These are phyloP conservation scores for Hyperopisus bebe DNA, from an alignment of 2,113 vertebrate species.

Conservation along the genomic window DNA sequence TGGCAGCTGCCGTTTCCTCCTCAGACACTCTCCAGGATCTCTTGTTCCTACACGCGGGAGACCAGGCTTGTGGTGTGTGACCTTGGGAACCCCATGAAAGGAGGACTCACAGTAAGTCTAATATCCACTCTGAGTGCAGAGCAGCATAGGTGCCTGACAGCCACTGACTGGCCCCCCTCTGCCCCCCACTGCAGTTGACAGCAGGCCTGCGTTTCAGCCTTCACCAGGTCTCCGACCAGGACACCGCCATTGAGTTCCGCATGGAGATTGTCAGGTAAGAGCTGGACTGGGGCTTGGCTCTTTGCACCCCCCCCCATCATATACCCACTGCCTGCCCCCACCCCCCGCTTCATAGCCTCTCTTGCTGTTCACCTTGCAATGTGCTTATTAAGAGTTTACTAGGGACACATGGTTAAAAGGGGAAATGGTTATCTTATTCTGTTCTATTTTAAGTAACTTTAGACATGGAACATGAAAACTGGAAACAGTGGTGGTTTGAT, in stretches of 20 bases:
- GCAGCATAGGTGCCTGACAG: neutral
- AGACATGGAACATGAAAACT: neutral
- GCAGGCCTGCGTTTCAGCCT: conserved; percentile 70
- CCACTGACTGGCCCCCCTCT: neutral
- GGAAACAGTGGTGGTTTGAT: neutral
- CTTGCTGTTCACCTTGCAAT: neutral
- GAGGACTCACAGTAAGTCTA: conserved; percentile 63
- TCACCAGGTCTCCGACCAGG: conserved; percentile 71
- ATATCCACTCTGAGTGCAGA: neutral
- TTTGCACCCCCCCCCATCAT: neutral
- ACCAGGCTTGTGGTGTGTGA: conserved; percentile 74
- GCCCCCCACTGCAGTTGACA: conserved; percentile 44
- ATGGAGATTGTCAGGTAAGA: conserved; percentile 67
- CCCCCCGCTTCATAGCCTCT: neutral
- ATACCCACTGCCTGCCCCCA: neutral
- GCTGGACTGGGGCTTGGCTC: neutral
- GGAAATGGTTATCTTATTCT: neutral
- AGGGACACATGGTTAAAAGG: neutral
- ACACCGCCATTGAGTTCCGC: conserved; percentile 69
- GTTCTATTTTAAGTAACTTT: neutral
- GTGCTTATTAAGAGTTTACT: neutral
- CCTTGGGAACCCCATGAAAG: conserved; percentile 79
- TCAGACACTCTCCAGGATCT: conserved; percentile 66
- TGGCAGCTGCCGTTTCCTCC: neutral
- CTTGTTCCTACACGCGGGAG: conserved; percentile 74